Evolutionary conservation across 1,140 invertebrate genomes (phyloP).

Genomic region (Lineus longissimus): DNA sequence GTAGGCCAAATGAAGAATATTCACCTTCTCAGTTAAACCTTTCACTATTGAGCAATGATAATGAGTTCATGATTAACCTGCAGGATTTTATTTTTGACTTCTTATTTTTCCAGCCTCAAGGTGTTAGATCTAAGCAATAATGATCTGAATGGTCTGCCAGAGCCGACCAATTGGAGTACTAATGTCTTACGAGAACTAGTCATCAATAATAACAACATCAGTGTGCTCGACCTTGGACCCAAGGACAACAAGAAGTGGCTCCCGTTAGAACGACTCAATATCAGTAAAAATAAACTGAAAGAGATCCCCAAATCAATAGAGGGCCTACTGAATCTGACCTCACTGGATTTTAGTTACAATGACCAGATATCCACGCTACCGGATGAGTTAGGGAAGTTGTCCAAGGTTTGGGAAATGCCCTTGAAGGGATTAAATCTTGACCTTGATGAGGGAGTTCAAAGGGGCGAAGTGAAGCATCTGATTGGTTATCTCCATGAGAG

Average conservation of each 20-base stretch:
- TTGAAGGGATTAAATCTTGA: slow-evolving; percentile 33
- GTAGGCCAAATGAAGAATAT: too few species aligned
- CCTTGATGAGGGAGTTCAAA: slow-evolving; percentile 25
- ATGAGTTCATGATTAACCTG: too few species aligned
- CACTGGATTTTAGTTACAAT: slow-evolving; percentile 44
- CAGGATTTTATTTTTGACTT: too few species aligned
- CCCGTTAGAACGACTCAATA: neutral
- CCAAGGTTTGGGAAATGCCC: slow-evolving; percentile 44
- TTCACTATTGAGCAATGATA: too few species aligned
- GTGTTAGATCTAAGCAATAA: slow-evolving; percentile 38
- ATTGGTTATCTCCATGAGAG: slow-evolving; percentile 44
- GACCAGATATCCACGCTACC: slow-evolving; percentile 37
- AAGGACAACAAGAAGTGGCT: neutral
- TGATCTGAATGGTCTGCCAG: slow-evolving; percentile 28
- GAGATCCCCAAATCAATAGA: slow-evolving; percentile 42
- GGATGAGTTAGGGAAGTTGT: slow-evolving; percentile 44
- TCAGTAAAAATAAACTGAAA: neutral
- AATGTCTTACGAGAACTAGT: slow-evolving; percentile 35
- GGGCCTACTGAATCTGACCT: slow-evolving; percentile 33
- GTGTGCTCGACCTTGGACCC: neutral
- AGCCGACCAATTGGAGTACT: slow-evolving; percentile 35
- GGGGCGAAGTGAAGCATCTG: slow-evolving; percentile 40
- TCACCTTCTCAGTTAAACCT: too few species aligned
- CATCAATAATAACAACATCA: slow-evolving; percentile 36
- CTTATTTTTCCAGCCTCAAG: slow-evolving; percentile 28